Evolutionary conservation across 1,140 invertebrate genomes (phyloP).

Genomic region (Ostrea edulis): DNA sequence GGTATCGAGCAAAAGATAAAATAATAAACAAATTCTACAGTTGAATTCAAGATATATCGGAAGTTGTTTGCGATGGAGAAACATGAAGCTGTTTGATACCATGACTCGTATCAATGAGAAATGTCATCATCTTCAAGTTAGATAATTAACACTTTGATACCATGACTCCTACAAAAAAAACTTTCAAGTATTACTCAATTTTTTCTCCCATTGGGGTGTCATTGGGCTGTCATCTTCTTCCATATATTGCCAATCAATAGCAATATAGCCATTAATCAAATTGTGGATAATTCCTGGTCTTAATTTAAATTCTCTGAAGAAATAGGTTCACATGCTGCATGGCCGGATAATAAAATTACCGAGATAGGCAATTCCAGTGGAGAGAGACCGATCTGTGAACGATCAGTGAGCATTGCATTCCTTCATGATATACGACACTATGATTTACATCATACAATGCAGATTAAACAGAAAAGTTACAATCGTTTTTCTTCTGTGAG

Average conservation of each 20-base stretch:
- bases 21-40: too few species aligned
- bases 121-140: background rate
- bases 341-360: conserved; percentile 23
- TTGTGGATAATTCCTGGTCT: conserved; percentile 12
- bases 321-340: background rate
- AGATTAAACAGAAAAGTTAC: too few species aligned
- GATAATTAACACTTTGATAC: background rate
- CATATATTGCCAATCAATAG: conserved; percentile 1
- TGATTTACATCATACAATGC: too few species aligned
- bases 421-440: too few species aligned
- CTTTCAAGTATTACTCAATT: background rate
- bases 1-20: too few species aligned
- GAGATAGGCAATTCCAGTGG: background rate
- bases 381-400: background rate
- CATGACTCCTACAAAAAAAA: background rate
- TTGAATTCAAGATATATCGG: too few species aligned
- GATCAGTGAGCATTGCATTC: too few species aligned
- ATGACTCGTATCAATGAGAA: too few species aligned
- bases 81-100: too few species aligned
- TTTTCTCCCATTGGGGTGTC: background rate
- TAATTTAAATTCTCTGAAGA: conserved; percentile 25
- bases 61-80: too few species aligned
- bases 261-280: conserved; percentile 36
- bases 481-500: too few species aligned
- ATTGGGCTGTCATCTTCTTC: background rate